Conservation (phyloP, 2,888 invertebrate species). For the Chymomyza caudatula region DNA sequence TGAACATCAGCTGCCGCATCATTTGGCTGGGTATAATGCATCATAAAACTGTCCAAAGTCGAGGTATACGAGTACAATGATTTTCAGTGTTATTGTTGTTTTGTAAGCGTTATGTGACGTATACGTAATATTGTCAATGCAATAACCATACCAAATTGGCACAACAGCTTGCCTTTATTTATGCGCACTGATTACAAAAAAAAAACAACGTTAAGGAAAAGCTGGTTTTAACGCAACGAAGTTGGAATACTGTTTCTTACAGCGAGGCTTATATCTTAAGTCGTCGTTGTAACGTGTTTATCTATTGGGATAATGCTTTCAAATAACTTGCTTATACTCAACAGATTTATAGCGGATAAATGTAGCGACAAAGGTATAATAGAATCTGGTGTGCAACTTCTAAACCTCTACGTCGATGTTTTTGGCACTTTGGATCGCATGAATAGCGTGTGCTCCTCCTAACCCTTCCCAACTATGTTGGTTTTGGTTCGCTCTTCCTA, state of each 20-base stretch:
- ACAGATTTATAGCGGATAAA: too few relatives aligned
- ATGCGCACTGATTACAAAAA: constrained; percentile 32
- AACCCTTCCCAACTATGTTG: too few relatives aligned
- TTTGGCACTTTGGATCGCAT: too few relatives aligned
- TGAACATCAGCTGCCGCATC: constrained; percentile 26
- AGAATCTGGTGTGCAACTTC: too few relatives aligned
- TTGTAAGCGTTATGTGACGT: constrained; percentile 25
- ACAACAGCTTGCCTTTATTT: constrained; percentile 34
- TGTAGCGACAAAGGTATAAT: too few relatives aligned
- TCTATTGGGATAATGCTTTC: too few relatives aligned
- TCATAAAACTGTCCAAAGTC: background rate
- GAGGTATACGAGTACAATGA: constrained; percentile 9
- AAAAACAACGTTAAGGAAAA: constrained; percentile 18
- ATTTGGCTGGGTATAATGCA: constrained; percentile 6
- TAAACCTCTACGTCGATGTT: too few relatives aligned
- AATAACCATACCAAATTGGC: constrained; percentile 24
- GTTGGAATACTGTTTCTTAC: background rate
- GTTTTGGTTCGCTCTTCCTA: too few relatives aligned
- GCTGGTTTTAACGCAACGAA: background rate
- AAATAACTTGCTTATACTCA: too few relatives aligned
- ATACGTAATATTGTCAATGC: constrained; percentile 49
- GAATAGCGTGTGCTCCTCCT: too few relatives aligned
- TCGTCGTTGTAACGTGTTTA: too few relatives aligned
- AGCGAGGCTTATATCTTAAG: too few relatives aligned
- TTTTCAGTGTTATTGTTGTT: constrained; percentile 37